Base-by-base conservation (phyloP, 2,888 invertebrate species). In the Vanessa cardui region DNA sequence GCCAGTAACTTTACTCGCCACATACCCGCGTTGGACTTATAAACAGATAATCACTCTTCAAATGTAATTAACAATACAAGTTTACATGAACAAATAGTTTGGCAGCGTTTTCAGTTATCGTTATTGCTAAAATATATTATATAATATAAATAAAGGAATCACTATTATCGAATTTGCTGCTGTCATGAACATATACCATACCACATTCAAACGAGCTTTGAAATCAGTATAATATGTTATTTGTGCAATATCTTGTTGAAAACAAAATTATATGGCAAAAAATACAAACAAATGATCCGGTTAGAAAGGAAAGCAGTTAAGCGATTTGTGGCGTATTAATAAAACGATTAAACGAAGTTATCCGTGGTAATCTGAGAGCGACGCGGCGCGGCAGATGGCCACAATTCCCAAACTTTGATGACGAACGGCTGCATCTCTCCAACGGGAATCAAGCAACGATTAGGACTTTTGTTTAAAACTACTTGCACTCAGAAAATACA, bases 301-400 rank as follows among this genome's bases (percentile, higher is more conserved):
- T 82, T 77, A 80, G 79, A 79, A 85, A 83, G 80, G 82, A 81
- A 84, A 83, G 83, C 86, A 85, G 85, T 88, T 85, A 91, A 90
- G 87, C 89, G 90, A 91, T 92, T 90, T 90, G 89, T 88, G 90
- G 89, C 88, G 91, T 91, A 91, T 92, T 91, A 92, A 91, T 92
- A 91, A 91, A 92, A 92, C 92, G 92, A 92, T 92, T 92, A 91
- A 92, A 90, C 85, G 87, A 90, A 90, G 87, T 90, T 89, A 87
- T 83, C 85, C 81, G 82, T 84, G 88, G 90, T 92, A 92, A 92
- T 92, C 92, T 87, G 91, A 76, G 88, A 89, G 87, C 87, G 87
- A 82, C 84, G 88, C 83, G 83, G 83, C 80, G 85, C 90, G 83
- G 85, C 91, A 91, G 90, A 90, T 92, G 92, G 86, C 86, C 88